Evolutionary conservation across 2,888 invertebrate genomes (phyloP).

Genomic region (Dicyrtoma fusca): DNA sequence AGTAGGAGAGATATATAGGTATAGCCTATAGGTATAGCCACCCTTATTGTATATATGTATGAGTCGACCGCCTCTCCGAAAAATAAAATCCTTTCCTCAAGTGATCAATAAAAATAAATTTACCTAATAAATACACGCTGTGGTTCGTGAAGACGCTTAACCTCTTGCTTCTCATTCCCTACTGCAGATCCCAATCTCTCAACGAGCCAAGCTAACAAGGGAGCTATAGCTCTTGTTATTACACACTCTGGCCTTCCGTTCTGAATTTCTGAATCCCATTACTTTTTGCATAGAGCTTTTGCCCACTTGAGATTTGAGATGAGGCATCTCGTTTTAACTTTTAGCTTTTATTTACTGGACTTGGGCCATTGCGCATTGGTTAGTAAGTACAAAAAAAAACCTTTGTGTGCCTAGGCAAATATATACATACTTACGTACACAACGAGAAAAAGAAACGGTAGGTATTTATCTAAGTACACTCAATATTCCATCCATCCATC

Average conservation of each 20-base stretch:
- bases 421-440: too few species aligned
- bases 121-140: constrained; percentile 6
- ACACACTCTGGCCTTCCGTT: too few species aligned
- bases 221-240: neutral
- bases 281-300: neutral
- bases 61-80: too few species aligned
- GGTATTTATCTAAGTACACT: neutral
- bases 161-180: too few species aligned
- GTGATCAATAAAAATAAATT: constrained; percentile 14
- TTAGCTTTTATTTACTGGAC: neutral
- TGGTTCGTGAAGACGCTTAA: neutral
- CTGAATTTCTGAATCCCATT: too few species aligned
- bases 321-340: neutral
- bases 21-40: too few species aligned
- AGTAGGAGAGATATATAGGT: too few species aligned
- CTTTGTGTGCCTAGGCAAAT: too few species aligned
- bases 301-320: too few species aligned
- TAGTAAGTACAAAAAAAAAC: neutral
- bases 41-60: too few species aligned
- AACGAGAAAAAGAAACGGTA: neutral
- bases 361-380: neutral
- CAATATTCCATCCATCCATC: constrained; percentile 13
- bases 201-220: neutral
- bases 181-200: neutral
- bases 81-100: too few species aligned